A percentile compares a stretch with the other conserved stretches of the same genome.
These are phyloP conservation scores for Macrotrachela quadricornifera DNA, from an alignment of 1,140 invertebrate genomes.

Conservation along the genomic window DNA sequence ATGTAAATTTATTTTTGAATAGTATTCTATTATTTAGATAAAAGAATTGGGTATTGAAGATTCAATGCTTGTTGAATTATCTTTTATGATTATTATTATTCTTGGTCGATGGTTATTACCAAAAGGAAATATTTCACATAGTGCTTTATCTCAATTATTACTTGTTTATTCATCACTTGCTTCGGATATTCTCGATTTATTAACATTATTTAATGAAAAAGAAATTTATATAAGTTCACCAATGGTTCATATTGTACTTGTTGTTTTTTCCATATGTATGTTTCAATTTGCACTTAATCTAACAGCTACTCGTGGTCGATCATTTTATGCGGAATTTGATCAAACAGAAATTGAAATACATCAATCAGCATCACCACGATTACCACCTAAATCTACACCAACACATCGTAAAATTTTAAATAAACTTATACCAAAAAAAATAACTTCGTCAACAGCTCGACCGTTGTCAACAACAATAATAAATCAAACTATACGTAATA, in stretches of 20 bases:
- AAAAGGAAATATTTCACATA: slow-evolving; percentile 6
- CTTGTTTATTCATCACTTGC: slow-evolving; percentile 8
- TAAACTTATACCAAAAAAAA: too few relatives aligned
- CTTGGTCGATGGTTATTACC: slow-evolving; percentile 9
- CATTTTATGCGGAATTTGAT: neutral
- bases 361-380: too few relatives aligned
- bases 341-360: too few relatives aligned
- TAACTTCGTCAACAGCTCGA: too few relatives aligned
- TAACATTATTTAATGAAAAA: slow-evolving; percentile 4
- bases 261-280: slow-evolving; percentile 4
- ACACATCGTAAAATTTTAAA: too few relatives aligned
- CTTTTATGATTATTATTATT: slow-evolving; percentile 4
- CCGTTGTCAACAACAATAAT: too few relatives aligned
- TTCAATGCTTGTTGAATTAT: neutral
- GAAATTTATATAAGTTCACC: slow-evolving; percentile 3
- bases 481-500: too few relatives aligned
- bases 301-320: neutral
- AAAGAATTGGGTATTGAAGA: too few relatives aligned
- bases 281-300: slow-evolving; percentile 9
- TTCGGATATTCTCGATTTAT: slow-evolving; percentile 8
- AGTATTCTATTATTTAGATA: too few relatives aligned
- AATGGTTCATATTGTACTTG: slow-evolving; percentile 1
- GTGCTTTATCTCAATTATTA: slow-evolving; percentile 4
- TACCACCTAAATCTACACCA: too few relatives aligned
- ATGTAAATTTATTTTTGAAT: too few relatives aligned